These are phyloP conservation scores for Furnarius figulus DNA, from an alignment of 2,113 vertebrate genomes.

Conservation along the genomic window DNA sequence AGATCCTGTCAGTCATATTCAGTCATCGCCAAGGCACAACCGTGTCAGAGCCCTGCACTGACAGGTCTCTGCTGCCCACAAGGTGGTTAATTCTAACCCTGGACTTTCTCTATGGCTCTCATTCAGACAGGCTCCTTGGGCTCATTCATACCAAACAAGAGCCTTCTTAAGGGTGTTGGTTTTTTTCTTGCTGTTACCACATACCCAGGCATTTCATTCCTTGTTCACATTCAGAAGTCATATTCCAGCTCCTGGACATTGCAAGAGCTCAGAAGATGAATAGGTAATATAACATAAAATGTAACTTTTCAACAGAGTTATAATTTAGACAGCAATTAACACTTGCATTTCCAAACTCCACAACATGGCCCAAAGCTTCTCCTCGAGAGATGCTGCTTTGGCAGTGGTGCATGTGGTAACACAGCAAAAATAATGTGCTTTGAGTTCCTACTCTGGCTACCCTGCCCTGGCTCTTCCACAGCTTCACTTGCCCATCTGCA, in stretches of 20 bases:
- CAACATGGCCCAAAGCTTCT: background rate
- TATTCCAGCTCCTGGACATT: background rate
- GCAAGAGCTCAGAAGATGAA: background rate
- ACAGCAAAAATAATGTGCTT: background rate
- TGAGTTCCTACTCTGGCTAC: background rate
- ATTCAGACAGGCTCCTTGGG: conserved; percentile 29
- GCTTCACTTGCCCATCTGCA: background rate
- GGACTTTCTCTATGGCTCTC: background rate
- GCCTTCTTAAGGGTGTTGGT: background rate
- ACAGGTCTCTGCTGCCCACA: background rate
- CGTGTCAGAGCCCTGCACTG: background rate
- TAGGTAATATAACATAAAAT: background rate
- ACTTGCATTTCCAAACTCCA: background rate
- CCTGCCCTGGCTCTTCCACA: background rate
- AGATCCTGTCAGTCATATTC: background rate
- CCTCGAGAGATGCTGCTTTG: background rate
- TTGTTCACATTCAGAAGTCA: background rate
- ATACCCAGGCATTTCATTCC: background rate
- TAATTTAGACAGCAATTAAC: background rate
- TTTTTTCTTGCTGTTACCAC: background rate
- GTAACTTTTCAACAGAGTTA: background rate
- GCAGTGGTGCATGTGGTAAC: background rate
- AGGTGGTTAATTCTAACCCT: conserved; percentile 32
- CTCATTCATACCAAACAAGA: conserved; percentile 33
- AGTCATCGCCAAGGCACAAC: background rate